Conservation (phyloP, 2,888 invertebrate genomes). For the Exephanes ischioxanthus region DNA sequence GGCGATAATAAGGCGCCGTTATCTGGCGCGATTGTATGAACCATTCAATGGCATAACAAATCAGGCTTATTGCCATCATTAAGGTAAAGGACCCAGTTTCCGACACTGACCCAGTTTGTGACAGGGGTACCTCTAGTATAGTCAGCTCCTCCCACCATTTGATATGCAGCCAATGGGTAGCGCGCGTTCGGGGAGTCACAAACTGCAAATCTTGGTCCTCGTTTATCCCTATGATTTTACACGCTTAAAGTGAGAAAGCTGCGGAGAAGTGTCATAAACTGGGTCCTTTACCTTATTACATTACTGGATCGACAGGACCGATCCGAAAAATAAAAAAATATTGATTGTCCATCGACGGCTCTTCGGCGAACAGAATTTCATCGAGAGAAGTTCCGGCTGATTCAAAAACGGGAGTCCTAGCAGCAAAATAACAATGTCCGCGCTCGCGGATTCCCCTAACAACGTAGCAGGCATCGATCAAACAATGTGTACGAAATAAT, state of each 20-base stretch:
- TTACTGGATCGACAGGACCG: constrained; percentile 64
- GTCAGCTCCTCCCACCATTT: no score
- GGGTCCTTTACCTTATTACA: constrained; percentile 55
- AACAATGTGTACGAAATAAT: not conserved
- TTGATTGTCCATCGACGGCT: constrained; percentile 66
- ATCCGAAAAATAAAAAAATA: constrained; percentile 29
- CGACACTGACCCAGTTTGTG: no score
- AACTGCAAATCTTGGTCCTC: no score
- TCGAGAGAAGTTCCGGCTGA: constrained; percentile 64
- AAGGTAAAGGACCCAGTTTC: no score
- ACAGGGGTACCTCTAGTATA: no score
- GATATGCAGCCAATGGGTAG: no score
- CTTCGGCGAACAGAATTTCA: constrained; percentile 68
- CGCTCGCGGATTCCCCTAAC: not conserved
- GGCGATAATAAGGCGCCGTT: constrained; percentile 21
- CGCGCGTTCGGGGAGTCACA: no score
- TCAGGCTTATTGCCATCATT: no score
- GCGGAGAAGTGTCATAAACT: no score
- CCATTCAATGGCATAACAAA: no score
- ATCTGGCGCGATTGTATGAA: constrained; percentile 30
- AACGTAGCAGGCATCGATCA: not conserved
- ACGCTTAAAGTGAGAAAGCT: no score
- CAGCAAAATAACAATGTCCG: not conserved
- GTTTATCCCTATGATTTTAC: no score
- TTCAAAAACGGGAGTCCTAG: not conserved